Evolutionary conservation across 2,797 vertebrate species (phyloP).

Genomic region (Myotis daubentonii): DNA sequence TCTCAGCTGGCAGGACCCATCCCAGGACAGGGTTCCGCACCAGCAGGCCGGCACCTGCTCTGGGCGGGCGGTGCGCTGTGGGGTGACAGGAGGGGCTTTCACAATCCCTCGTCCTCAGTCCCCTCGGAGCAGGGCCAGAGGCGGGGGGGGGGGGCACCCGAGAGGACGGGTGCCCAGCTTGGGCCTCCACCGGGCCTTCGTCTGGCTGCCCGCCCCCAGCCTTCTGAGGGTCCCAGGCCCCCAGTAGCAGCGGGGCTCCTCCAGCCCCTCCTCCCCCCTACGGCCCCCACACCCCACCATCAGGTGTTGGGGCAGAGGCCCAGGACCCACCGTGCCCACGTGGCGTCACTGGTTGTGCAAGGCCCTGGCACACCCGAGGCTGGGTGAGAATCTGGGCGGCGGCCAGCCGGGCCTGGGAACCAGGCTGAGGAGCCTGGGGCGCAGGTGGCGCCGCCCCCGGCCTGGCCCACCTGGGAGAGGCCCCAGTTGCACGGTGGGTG

Average conservation of each 20-base stretch:
- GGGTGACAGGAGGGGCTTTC: neutral
- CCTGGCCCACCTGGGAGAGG: neutral
- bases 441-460: neutral
- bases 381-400: slow-evolving; percentile 36
- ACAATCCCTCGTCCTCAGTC: neutral
- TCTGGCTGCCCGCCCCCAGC: too few species aligned
- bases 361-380: slow-evolving; percentile 39
- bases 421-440: slow-evolving; percentile 12
- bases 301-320: slow-evolving; percentile 28
- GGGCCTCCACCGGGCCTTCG: neutral
- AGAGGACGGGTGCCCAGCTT: neutral
- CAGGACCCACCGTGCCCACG: neutral
- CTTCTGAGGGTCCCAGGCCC: neutral
- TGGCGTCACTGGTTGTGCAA: slow-evolving; percentile 55
- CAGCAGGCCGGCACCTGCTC: neutral
- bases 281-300: neutral
- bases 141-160: rapidly evolving
- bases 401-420: slow-evolving; percentile 64
- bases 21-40: neutral
- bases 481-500: neutral
- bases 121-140: neutral
- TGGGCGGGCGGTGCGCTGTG: neutral
- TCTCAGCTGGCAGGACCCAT: rapidly evolving
- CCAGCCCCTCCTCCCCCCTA: rapidly evolving
- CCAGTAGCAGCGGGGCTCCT: neutral